phyloP scores from a whole-genome alignment of 1,140 invertebrate species.

The Macrosteles quadrilineatus region DNA sequence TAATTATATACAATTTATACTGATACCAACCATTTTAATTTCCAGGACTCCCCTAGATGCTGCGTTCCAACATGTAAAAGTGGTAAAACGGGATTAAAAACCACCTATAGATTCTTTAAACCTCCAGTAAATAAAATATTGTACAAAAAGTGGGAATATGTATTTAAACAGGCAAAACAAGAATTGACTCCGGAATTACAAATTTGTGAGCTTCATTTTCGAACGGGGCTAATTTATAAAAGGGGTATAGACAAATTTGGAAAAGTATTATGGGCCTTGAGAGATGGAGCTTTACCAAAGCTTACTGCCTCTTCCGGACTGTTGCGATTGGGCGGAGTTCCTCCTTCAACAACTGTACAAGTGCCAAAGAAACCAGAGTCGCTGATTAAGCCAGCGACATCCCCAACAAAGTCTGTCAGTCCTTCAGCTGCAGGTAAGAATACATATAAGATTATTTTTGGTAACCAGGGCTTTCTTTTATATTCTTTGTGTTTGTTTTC shows the following conservation, averaged over 20 bases:
- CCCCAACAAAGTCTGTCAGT: not conserved
- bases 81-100: slow-evolving; percentile 11
- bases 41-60: slow-evolving; percentile 13
- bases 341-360: slow-evolving; percentile 6
- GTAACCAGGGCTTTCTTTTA: not conserved
- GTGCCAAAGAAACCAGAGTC: not conserved
- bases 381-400: no score
- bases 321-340: not conserved
- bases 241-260: slow-evolving; percentile 11
- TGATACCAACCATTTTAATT: no score
- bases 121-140: slow-evolving; percentile 8
- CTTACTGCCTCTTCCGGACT: not conserved
- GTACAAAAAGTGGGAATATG: slow-evolving; percentile 20
- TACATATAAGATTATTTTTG: not conserved
- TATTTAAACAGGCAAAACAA: not conserved
- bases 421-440: not conserved
- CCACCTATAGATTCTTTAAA: slow-evolving; percentile 20
- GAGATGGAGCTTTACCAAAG: slow-evolving; percentile 20
- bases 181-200: not conserved
- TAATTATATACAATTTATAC: no score
- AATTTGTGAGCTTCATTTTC: slow-evolving; percentile 23
- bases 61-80: slow-evolving; percentile 20
- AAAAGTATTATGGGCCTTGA: not conserved
- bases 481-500: not conserved
- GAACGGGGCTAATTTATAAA: slow-evolving; percentile 17